Conservation (phyloP, 2,113 vertebrate genomes). For the Deroptyus accipitrinus region DNA sequence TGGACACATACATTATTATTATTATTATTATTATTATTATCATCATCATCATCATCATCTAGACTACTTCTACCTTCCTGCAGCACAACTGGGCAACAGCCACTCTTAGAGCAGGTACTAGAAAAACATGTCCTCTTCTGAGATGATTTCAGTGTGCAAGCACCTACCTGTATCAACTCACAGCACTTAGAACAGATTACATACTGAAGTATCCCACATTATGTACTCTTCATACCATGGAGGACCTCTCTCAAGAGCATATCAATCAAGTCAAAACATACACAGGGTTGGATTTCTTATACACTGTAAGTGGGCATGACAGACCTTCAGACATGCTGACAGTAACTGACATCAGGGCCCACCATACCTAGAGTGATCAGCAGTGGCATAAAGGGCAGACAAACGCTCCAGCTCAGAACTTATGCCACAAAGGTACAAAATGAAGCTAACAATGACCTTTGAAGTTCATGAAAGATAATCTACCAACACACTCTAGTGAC, state of each 20-base stretch:
- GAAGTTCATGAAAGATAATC: background rate
- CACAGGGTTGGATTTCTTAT: background rate
- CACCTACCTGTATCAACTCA: background rate
- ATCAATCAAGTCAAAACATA: background rate
- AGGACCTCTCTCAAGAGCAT: background rate
- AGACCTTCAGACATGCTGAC: background rate
- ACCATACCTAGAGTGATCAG: background rate
- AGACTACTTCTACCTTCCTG: background rate
- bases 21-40: too few species aligned
- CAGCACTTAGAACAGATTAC: background rate
- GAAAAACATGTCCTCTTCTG: background rate
- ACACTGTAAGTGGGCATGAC: background rate
- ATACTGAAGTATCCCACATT: background rate
- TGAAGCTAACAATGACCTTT: background rate
- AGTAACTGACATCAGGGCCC: background rate
- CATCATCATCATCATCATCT: background rate
- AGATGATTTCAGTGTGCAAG: background rate
- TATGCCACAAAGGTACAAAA: background rate
- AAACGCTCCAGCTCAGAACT: background rate
- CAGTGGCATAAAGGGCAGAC: background rate
- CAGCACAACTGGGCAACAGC: background rate
- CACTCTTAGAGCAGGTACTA: background rate
- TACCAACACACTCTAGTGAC: background rate
- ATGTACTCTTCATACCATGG: background rate
- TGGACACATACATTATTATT: accelerated